phyloP scores from a whole-genome alignment of 2,888 invertebrate genomes.

The Dasypogon diadema region DNA sequence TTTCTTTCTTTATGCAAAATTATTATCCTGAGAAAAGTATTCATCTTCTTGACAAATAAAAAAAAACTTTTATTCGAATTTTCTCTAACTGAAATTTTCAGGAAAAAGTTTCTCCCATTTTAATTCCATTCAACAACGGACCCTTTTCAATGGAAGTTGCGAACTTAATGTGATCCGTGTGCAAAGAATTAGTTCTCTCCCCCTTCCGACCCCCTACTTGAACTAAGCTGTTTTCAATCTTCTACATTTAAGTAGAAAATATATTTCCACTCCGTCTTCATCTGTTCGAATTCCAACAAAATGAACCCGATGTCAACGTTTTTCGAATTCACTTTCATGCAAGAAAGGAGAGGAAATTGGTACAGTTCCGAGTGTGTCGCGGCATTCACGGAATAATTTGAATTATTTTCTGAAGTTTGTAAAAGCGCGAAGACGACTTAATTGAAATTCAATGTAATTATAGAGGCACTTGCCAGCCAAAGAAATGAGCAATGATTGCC shows the following conservation, averaged over 20 bases:
- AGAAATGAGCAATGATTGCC: no score
- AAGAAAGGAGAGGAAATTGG: no score
- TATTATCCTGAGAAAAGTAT: conserved; percentile 1
- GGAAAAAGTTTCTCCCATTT: conserved; percentile 11
- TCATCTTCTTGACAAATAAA: not conserved
- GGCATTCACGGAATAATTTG: no score
- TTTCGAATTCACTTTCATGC: no score
- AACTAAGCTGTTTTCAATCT: not conserved
- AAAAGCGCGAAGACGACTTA: no score
- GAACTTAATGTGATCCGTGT: not conserved
- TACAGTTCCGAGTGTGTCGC: no score
- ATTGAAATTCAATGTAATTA: no score
- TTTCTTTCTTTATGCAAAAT: not conserved
- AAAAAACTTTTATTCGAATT: not conserved
- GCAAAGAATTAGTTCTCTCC: not conserved
- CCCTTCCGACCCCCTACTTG: not conserved
- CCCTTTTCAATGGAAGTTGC: not conserved
- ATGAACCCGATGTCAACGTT: no score
- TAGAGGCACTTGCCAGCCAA: no score
- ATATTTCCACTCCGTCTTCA: not conserved
- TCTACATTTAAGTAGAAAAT: not conserved
- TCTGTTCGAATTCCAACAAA: not conserved
- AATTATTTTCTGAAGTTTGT: no score
- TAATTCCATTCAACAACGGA: not conserved
- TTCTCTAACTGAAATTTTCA: conserved; percentile 3